Conservation (phyloP, 2,113 vertebrate genomes). For the Morone chrysops region DNA sequence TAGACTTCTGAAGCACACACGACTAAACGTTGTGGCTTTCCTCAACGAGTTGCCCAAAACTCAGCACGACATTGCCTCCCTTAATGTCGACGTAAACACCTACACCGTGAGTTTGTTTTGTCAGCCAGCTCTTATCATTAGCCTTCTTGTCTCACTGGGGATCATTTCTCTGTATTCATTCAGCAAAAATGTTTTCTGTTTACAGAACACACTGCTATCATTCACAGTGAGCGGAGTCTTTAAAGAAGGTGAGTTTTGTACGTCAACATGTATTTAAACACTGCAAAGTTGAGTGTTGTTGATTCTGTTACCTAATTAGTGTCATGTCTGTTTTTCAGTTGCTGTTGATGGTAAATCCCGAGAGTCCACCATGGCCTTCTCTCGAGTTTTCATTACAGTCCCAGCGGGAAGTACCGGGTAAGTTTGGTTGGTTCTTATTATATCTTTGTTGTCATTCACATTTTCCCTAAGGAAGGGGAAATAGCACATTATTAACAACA, state of each 20-base stretch:
- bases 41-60: conserved; percentile 92
- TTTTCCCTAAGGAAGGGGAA: background rate
- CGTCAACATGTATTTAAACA: background rate
- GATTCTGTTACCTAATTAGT: conserved; percentile 10
- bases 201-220: conserved; percentile 88
- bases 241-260: conserved; percentile 87
- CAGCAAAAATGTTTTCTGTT: background rate
- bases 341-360: conserved; percentile 88
- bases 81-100: conserved; percentile 89
- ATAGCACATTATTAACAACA: background rate
- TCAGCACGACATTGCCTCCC: conserved; percentile 89
- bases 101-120: conserved; percentile 83
- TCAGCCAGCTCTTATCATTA: background rate
- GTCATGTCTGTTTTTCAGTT: conserved; percentile 47
- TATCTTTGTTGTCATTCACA: conserved; percentile 9
- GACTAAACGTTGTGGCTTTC: conserved; percentile 91
- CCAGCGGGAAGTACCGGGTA: conserved; percentile 90
- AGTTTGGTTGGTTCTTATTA: conserved; percentile 46
- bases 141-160: background rate
- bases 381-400: conserved; percentile 90
- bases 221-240: conserved; percentile 93
- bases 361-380: conserved; percentile 89
- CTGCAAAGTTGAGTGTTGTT: background rate
- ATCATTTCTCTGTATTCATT: conserved; percentile 12
- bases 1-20: conserved; percentile 88